A percentile compares a stretch with the other conserved stretches of the same genome.
Conservation (phyloP, 1,140 invertebrate genomes). For the Cydia strobilella region DNA sequence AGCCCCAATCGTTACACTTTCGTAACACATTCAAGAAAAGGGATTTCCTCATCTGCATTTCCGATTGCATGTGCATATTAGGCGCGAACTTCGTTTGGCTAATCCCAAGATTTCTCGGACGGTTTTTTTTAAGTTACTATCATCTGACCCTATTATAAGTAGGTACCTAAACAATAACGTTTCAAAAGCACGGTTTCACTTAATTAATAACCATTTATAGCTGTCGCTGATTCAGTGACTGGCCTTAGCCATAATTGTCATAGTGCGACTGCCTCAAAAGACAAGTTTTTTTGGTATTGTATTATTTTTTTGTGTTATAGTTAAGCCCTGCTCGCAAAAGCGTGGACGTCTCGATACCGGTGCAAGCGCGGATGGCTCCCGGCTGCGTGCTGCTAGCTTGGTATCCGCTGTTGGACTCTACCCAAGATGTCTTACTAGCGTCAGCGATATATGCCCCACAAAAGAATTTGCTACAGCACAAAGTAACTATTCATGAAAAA, state of each 20-base stretch:
- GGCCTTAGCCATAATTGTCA: too few species aligned
- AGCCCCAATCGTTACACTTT: too few species aligned
- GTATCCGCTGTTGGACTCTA: constrained; percentile 57
- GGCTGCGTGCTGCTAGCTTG: constrained; percentile 63
- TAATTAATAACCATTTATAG: neutral
- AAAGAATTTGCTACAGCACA: constrained; percentile 52
- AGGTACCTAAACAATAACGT: neutral
- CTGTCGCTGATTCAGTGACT: neutral
- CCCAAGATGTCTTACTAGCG: constrained; percentile 47
- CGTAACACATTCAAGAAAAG: too few species aligned
- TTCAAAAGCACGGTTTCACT: neutral
- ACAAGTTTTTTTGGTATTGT: neutral
- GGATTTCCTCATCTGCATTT: too few species aligned
- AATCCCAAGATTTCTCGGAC: too few species aligned
- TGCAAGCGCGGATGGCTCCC: constrained; percentile 53
- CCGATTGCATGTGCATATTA: too few species aligned
- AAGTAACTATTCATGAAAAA: constrained; percentile 42
- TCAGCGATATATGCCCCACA: constrained; percentile 61
- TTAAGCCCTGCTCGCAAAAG: constrained; percentile 57
- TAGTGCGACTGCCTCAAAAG: too few species aligned
- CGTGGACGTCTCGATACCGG: constrained; percentile 58
- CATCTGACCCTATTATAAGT: too few species aligned
- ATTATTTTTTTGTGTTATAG: constrained; percentile 42
- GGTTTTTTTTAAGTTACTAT: too few species aligned
- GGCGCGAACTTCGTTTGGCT: too few species aligned